Conservation (phyloP, 2,113 vertebrate genomes). For the Corythoichthys intestinalis region DNA sequence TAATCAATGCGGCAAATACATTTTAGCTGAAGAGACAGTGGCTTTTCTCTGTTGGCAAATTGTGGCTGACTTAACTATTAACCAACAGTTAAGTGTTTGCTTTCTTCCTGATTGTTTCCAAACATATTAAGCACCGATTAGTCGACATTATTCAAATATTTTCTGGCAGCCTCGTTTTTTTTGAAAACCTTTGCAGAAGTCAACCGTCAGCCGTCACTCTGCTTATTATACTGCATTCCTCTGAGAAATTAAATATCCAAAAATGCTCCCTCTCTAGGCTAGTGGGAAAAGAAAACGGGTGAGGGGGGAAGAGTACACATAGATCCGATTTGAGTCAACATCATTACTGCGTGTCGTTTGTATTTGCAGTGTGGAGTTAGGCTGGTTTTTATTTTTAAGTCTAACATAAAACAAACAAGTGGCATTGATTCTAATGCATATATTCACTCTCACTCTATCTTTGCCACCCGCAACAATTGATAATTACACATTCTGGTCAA, state of each 20-base stretch:
- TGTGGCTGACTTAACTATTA: conserved; percentile 20
- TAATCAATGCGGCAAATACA: background rate
- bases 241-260: conserved; percentile 41
- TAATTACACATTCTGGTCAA: conserved; percentile 41
- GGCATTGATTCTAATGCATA: conserved; percentile 40
- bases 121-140: conserved; percentile 53
- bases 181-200: conserved; percentile 22
- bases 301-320: conserved; percentile 44
- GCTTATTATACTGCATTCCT: conserved; percentile 41
- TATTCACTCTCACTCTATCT: background rate
- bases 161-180: conserved; percentile 28
- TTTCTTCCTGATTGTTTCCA: conserved; percentile 45
- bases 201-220: conserved; percentile 47
- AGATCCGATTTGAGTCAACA: conserved; percentile 61
- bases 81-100: conserved; percentile 40
- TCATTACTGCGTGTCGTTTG: conserved; percentile 45
- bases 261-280: conserved; percentile 29
- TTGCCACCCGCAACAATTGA: background rate
- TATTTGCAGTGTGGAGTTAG: conserved; percentile 31
- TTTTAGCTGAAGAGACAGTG: background rate
- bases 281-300: background rate
- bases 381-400: background rate
- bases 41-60: conserved; percentile 6
- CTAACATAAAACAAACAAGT: conserved; percentile 1
- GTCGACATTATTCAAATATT: conserved; percentile 51